These are phyloP conservation scores for Dasyurus viverrinus DNA, from an alignment of 2,113 vertebrate species.

Conservation along the genomic window DNA sequence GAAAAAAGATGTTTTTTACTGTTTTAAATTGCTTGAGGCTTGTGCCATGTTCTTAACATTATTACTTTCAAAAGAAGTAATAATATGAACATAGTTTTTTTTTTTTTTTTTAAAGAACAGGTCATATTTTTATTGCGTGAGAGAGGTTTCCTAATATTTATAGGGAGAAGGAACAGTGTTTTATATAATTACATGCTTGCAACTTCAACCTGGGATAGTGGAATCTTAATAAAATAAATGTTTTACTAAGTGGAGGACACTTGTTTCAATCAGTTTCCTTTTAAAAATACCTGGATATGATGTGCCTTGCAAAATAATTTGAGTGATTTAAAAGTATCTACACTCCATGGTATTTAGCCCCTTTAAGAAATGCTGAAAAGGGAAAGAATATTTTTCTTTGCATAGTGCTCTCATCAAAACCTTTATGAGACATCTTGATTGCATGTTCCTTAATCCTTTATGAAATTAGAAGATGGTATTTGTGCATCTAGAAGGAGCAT, in stretches of 20 bases:
- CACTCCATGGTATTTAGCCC: conserved; percentile 19
- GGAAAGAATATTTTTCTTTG: conserved; percentile 20
- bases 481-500: conserved; percentile 20
- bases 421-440: conserved; percentile 74
- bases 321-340: conserved; percentile 38
- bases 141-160: conserved; percentile 43
- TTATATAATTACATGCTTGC: conserved; percentile 18
- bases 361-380: conserved; percentile 39
- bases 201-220: conserved; percentile 32
- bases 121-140: conserved; percentile 15
- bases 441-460: conserved; percentile 74
- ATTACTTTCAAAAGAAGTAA: conserved; percentile 16
- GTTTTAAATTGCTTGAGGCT: conserved; percentile 21
- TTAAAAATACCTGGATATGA: conserved; percentile 33
- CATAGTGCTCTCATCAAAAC: conserved; percentile 53
- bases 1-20: conserved; percentile 42
- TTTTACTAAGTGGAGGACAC: conserved; percentile 43
- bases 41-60: conserved; percentile 27
- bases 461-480: conserved; percentile 63
- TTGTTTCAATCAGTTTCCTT: conserved; percentile 60
- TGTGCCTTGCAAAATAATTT: conserved; percentile 47
- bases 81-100: conserved; percentile 3
- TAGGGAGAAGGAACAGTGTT: conserved; percentile 45
- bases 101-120: conserved; percentile 30
- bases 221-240: conserved; percentile 43